These are phyloP conservation scores for Drosophila nigricruria DNA, from an alignment of 2,888 invertebrate genomes.

Conservation along the genomic window DNA sequence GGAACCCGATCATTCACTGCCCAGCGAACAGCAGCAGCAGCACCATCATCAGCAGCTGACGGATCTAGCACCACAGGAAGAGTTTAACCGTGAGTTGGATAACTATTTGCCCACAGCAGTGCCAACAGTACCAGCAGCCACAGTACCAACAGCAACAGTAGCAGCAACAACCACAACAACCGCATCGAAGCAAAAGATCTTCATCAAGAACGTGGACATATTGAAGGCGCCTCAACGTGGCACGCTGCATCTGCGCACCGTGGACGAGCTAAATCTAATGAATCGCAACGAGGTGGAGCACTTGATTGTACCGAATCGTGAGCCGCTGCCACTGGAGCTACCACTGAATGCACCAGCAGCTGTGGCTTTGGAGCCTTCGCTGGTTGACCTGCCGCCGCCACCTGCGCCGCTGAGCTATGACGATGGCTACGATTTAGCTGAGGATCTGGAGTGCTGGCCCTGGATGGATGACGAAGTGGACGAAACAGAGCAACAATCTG, in stretches of 20 bases:
- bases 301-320: constrained; percentile 82
- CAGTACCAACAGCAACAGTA: neutral
- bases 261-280: constrained; percentile 85
- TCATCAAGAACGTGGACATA: constrained; percentile 83
- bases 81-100: constrained; percentile 38
- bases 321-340: constrained; percentile 58
- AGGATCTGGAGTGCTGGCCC: constrained; percentile 77
- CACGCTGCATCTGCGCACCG: constrained; percentile 84
- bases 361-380: constrained; percentile 21
- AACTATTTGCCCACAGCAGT: constrained; percentile 41
- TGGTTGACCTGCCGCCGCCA: constrained; percentile 32
- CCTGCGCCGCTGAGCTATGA: constrained; percentile 59
- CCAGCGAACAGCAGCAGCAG: constrained; percentile 6
- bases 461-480: constrained; percentile 63
- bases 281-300: constrained; percentile 84
- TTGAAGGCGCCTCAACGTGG: constrained; percentile 81
- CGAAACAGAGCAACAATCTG: constrained; percentile 19
- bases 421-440: constrained; percentile 73
- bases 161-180: constrained; percentile 16
- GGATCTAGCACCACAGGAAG: constrained; percentile 33
- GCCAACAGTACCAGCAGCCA: neutral
- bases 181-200: constrained; percentile 80
- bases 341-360: constrained; percentile 16
- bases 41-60: constrained; percentile 9
- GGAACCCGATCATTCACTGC: constrained; percentile 38